Conservation (phyloP, 2,113 vertebrate genomes). For the Tetrao urogallus region DNA sequence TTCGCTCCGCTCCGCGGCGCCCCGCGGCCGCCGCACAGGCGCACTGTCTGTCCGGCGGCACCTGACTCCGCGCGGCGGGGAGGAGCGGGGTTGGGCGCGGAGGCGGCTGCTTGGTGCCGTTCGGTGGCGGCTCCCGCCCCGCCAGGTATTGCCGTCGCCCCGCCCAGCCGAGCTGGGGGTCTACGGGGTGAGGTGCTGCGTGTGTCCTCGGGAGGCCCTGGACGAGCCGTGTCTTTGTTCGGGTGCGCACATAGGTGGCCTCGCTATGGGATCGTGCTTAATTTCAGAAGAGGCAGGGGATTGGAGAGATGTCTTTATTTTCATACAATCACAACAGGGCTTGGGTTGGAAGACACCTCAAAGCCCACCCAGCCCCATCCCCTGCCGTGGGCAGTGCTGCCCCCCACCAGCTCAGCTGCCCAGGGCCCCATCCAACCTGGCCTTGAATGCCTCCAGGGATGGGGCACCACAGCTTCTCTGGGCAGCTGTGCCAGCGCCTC, state of each 20-base stretch:
- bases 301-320: accelerated
- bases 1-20: not conserved
- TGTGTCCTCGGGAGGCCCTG: not conserved
- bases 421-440: no score
- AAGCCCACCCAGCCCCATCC: no score
- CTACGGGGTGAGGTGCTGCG: not conserved
- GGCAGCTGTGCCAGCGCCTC: not conserved
- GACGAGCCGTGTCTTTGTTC: accelerated
- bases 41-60: slow-evolving; percentile 49
- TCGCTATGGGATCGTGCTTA: accelerated
- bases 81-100: not conserved
- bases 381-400: no score
- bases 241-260: not conserved
- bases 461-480: not conserved
- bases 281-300: not conserved
- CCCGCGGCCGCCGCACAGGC: slow-evolving; percentile 56
- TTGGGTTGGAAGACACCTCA: not conserved
- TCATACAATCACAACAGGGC: no score
- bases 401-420: no score
- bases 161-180: not conserved
- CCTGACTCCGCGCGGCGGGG: not conserved
- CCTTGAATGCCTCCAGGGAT: no score
- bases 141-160: slow-evolving; percentile 3
- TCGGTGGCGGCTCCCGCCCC: not conserved
- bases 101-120: no score